Evolutionary conservation across 2,888 invertebrate genomes (phyloP), one percentile per base, ranked within the genome.

Genomic region (Dasysyrphus tricinctus): DNA sequence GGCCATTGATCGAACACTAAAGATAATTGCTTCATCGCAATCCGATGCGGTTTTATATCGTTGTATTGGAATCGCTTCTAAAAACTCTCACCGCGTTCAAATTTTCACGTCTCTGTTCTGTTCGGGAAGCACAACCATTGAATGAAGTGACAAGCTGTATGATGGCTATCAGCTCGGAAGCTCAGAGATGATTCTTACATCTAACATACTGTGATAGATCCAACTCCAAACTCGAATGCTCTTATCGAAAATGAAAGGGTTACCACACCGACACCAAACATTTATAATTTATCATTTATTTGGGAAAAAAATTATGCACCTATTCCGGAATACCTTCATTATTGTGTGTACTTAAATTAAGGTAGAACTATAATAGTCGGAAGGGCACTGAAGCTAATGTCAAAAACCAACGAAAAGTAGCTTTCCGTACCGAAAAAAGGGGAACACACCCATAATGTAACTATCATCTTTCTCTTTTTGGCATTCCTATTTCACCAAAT

Each of bases 1-100:
- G 47, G 65, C 54, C 59, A 80, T 72, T 75, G 80, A 80, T 75
- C 65, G 75, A 79, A 70, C 80, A 76, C 75, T 51, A 76, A 79
- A 72, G 84, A 85, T 85, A 80, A 85, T 73, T 80, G 84, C 76
- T 54, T 67, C 61, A 77, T 56, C 51, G 67, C 80, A 85, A 77
- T 85, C 69, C 67, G 16, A 37, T 80, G 67, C 37, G 80, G 75
- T 84, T 80, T 84, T 70, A 73, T 80, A 85, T 70, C 72, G 84
- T 76, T 32, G 29, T 61, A 80, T 76, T 59, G 57, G 72, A 72
- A 80, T 76, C 57, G 59, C 51, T 49, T 49, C 5, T 19, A 51
- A 29, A 24, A 24, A 12, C 7, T 19, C 16, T 19, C 7, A 51
- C 24, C 51, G 49, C 12, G 49, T 12, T 51, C 12, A 24, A 11